Conservation (phyloP, 2,888 invertebrate genomes). For the Drosophila meridionalis region DNA sequence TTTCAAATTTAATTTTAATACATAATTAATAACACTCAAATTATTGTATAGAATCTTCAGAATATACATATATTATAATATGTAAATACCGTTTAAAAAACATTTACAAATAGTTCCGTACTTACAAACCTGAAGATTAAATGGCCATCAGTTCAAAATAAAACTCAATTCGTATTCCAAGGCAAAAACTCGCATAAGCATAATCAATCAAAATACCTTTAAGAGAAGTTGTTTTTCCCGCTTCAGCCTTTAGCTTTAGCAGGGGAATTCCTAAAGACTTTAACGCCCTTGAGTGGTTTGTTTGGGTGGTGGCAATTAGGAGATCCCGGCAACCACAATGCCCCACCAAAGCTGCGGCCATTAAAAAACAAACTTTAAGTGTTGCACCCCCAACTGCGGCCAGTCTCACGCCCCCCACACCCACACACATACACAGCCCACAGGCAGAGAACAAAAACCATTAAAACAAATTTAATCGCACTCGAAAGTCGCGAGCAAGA, state of each 20-base stretch:
- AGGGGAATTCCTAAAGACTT: conserved; percentile 6
- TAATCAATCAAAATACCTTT: background rate
- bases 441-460: conserved; percentile 77
- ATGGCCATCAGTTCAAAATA: no score
- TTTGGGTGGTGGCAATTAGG: conserved; percentile 50
- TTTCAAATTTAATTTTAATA: no score
- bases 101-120: no score
- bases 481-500: conserved; percentile 78
- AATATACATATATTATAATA: no score
- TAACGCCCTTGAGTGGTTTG: conserved; percentile 35
- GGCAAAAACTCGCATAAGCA: no score
- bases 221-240: background rate
- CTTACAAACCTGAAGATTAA: no score
- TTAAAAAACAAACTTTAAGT: conserved; percentile 74
- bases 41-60: no score
- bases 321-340: conserved; percentile 44
- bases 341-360: conserved; percentile 56
- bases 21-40: no score
- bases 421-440: background rate
- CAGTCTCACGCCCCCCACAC: background rate
- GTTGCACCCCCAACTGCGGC: conserved; percentile 28
- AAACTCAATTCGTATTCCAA: background rate
- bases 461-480: conserved; percentile 85
- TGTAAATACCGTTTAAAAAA: no score
- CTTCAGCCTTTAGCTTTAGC: background rate